Evolutionary conservation across 2,888 invertebrate species (phyloP).

Genomic region (Drosophila peninsularis): DNA sequence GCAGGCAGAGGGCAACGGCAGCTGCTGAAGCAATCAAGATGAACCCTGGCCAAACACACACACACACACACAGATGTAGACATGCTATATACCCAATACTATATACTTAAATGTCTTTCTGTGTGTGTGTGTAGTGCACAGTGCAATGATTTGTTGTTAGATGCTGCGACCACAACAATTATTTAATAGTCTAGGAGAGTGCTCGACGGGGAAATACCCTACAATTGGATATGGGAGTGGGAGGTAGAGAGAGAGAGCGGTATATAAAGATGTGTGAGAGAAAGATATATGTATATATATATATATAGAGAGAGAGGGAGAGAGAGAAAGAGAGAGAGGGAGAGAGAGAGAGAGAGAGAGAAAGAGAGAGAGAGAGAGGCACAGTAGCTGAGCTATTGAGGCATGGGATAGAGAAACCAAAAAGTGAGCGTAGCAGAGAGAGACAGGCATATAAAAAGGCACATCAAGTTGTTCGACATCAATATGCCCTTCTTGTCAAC

Average conservation of each 20-base stretch:
- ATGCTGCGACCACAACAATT: conserved; percentile 51
- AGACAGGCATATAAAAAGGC: no score
- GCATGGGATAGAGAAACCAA: no score
- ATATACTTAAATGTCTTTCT: conserved; percentile 14
- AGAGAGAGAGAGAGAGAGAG: not conserved
- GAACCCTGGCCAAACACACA: conserved; percentile 45
- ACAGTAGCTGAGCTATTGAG: no score
- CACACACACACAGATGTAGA: conserved; percentile 11
- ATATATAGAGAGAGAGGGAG: not conserved
- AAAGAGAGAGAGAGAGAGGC: not conserved
- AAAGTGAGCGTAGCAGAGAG: no score
- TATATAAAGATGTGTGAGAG: not conserved
- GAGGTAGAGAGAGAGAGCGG: not conserved
- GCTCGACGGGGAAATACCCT: conserved; percentile 4
- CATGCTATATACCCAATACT: conserved; percentile 21
- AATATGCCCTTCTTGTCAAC: not conserved
- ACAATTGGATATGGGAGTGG: no score
- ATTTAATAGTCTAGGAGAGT: conserved; percentile 41
- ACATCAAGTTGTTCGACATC: no score
- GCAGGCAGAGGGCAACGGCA: conserved; percentile 39
- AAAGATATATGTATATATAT: no score
- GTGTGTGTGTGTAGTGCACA: conserved; percentile 36
- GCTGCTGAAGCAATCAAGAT: conserved; percentile 75
- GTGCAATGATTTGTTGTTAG: conserved; percentile 63
- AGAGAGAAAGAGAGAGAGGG: not conserved